Evolutionary conservation across 2,113 vertebrate genomes (phyloP).

Genomic region (Montifringilla adamsi): DNA sequence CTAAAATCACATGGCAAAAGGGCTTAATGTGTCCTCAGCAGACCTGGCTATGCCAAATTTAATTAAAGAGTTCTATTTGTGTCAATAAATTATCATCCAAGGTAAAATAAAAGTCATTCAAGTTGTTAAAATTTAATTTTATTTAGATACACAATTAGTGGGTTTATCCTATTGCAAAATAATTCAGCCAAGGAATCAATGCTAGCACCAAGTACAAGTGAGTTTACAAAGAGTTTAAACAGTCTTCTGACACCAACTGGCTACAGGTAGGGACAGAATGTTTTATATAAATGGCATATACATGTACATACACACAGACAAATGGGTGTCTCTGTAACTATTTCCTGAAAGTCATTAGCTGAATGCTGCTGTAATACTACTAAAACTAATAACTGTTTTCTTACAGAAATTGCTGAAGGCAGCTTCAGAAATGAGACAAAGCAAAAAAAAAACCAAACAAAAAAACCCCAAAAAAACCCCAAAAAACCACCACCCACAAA

Average conservation of each 20-base stretch:
- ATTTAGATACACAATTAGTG: constrained; percentile 68
- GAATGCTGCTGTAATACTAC: neutral
- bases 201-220: constrained; percentile 22
- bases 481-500: neutral
- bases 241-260: constrained; percentile 47
- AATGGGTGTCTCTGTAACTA: neutral
- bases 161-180: constrained; percentile 63
- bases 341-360: constrained; percentile 5
- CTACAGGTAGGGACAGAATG: neutral
- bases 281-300: neutral
- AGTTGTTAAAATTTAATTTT: constrained; percentile 67
- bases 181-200: constrained; percentile 70
- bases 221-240: constrained; percentile 48
- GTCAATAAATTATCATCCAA: constrained; percentile 74
- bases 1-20: constrained; percentile 45
- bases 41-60: constrained; percentile 56
- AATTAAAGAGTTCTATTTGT: constrained; percentile 71
- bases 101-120: constrained; percentile 74
- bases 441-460: neutral
- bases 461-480: neutral
- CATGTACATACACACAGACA: neutral
- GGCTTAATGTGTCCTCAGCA: constrained; percentile 37
- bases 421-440: neutral
- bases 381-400: neutral
- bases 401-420: constrained; percentile 21